Percentiles rank a stretch among this genome's conserved stretches.
phyloP scores from a whole-genome alignment of 2,113 vertebrate species.

The Oncorhynchus masou region DNA sequence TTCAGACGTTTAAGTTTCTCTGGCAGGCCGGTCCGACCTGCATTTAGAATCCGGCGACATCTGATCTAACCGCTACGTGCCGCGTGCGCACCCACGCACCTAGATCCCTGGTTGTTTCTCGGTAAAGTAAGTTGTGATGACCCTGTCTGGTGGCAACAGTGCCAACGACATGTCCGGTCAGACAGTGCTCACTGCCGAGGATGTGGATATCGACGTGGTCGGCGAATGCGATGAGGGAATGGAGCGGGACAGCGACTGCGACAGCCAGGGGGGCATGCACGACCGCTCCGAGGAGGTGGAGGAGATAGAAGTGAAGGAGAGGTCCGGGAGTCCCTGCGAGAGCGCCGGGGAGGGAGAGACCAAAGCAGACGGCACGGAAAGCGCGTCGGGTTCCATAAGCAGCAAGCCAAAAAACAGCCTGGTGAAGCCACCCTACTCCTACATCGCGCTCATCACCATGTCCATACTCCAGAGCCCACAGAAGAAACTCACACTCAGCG shows the following conservation, averaged over 20 bases:
- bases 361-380: constrained; percentile 73
- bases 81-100: constrained; percentile 35
- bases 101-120: constrained; percentile 42
- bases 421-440: constrained; percentile 96
- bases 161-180: constrained; percentile 93
- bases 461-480: constrained; percentile 95
- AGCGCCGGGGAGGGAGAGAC: constrained; percentile 73
- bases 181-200: constrained; percentile 88
- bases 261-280: constrained; percentile 71
- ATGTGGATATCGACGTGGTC: constrained; percentile 97
- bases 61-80: constrained; percentile 29
- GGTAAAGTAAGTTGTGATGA: constrained; percentile 80
- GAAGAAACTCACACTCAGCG: constrained; percentile 95
- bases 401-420: constrained; percentile 92
- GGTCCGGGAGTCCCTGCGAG: constrained; percentile 73
- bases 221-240: constrained; percentile 89
- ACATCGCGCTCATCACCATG: constrained; percentile 98
- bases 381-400: constrained; percentile 65
- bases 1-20: constrained; percentile 61
- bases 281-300: constrained; percentile 76
- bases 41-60: constrained; percentile 48
- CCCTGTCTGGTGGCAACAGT: constrained; percentile 89
- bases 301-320: constrained; percentile 68
- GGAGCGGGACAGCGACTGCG: constrained; percentile 87
- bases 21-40: constrained; percentile 46